Evolutionary conservation across 2,797 vertebrate species (phyloP).

Genomic region (Phyllotis vaccarum): DNA sequence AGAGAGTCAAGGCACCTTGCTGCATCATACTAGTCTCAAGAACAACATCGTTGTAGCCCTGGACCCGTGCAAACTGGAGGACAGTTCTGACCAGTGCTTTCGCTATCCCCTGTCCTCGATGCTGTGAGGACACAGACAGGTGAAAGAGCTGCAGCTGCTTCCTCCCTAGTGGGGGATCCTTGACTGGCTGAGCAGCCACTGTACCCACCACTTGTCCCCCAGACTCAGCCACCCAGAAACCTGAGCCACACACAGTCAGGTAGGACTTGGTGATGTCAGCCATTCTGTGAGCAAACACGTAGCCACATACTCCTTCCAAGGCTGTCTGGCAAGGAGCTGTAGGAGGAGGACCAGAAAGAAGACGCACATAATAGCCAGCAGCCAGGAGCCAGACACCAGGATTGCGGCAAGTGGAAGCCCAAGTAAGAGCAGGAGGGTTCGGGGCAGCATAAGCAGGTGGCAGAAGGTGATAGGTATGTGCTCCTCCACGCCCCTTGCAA

Average conservation of each 20-base stretch:
- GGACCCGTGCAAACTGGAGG: conserved; percentile 66
- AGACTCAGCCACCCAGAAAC: conserved; percentile 85
- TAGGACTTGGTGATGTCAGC: conserved; percentile 82
- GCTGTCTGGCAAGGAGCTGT: neutral
- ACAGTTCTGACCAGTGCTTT: conserved; percentile 69
- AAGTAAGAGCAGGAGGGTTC: neutral
- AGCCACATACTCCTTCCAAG: neutral
- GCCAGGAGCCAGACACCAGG: conserved; percentile 55
- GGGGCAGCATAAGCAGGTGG: conserved; percentile 88
- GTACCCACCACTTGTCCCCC: conserved; percentile 79
- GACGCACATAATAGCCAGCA: neutral
- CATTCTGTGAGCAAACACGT: conserved; percentile 77
- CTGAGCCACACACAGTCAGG: conserved; percentile 70
- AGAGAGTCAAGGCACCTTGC: conserved; percentile 71
- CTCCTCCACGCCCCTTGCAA: conserved; percentile 87
- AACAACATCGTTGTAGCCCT: conserved; percentile 77
- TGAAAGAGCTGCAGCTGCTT: conserved; percentile 76
- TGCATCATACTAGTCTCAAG: conserved; percentile 82
- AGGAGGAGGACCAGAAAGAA: neutral
- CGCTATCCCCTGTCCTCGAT: conserved; percentile 70
- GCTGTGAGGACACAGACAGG: conserved; percentile 72
- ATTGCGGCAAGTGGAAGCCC: neutral
- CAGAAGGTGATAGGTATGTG: conserved; percentile 86
- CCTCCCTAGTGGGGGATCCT: conserved; percentile 8
- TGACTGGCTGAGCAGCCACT: conserved; percentile 31